Percentiles rank a stretch among this genome's conserved stretches.
These are phyloP conservation scores for Sipha maydis DNA, from an alignment of 2,888 invertebrate genomes.

Conservation along the genomic window DNA sequence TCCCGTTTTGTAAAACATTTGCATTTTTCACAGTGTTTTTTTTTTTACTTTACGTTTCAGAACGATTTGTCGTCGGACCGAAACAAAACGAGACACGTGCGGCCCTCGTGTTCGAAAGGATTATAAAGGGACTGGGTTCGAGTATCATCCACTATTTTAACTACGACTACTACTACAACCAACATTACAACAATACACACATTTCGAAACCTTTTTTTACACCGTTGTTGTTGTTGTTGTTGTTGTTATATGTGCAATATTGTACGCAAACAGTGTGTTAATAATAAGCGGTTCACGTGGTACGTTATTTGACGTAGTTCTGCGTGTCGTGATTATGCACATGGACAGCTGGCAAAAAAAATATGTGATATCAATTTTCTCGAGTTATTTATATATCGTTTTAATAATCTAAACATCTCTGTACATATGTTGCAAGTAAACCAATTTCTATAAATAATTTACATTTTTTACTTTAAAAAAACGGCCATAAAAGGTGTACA, in stretches of 20 bases:
- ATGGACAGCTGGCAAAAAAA: not conserved
- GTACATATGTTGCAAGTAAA: no score
- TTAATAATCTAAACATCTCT: no score
- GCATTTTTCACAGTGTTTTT: constrained; percentile 52
- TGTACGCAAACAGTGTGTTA: constrained; percentile 30
- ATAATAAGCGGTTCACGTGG: constrained; percentile 14
- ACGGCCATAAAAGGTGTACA: no score
- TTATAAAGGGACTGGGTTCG: constrained; percentile 52
- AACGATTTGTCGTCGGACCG: constrained; percentile 58
- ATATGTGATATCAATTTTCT: not conserved
- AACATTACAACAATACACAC: not conserved
- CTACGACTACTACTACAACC: not conserved
- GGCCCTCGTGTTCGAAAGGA: constrained; percentile 40
- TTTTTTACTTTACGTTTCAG: constrained; percentile 10
- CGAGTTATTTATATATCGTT: no score
- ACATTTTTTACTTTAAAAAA: no score
- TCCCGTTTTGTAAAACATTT: constrained; percentile 56
- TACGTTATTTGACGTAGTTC: not conserved
- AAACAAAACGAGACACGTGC: constrained; percentile 61
- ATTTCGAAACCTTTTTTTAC: constrained; percentile 46
- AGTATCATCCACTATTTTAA: constrained; percentile 30
- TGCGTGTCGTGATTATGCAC: not conserved
- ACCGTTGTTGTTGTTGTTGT: constrained; percentile 28
- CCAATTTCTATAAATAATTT: no score
- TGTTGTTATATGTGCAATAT: constrained; percentile 50